These are phyloP conservation scores for Scolanthus callimorphus DNA, from an alignment of 92 coral and sea anemone species.

Conservation along the genomic window DNA sequence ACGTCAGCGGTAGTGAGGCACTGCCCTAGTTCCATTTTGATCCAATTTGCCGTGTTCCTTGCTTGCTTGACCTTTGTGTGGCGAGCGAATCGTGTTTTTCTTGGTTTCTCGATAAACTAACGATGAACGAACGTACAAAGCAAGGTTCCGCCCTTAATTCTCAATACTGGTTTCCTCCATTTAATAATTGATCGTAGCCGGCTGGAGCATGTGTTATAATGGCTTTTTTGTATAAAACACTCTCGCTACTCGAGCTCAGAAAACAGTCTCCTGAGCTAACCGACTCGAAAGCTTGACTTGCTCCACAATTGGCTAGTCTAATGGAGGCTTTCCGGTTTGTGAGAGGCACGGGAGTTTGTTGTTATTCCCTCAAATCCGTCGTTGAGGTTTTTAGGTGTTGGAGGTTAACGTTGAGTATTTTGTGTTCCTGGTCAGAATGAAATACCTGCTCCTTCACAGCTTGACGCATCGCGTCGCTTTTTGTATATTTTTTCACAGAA, in stretches of 20 bases:
- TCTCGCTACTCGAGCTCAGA: too few relatives aligned
- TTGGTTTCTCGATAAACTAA: not conserved
- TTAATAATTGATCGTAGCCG: conserved; percentile 3
- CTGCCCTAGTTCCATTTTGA: not conserved
- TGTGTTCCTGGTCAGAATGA: too few relatives aligned
- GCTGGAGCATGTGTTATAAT: not conserved
- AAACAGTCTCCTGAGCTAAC: too few relatives aligned
- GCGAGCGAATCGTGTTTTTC: not conserved
- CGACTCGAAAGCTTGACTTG: too few relatives aligned
- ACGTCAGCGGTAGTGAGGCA: not conserved
- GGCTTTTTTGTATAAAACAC: too few relatives aligned
- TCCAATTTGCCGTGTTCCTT: not conserved
- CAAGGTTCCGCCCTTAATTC: not conserved
- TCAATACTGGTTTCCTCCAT: not conserved
- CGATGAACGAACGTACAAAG: not conserved
- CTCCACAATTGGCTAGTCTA: too few relatives aligned
- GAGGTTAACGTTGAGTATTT: too few relatives aligned
- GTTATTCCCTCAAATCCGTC: too few relatives aligned
- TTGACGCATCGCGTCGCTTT: not conserved
- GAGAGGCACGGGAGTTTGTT: too few relatives aligned
- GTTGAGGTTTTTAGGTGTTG: too few relatives aligned
- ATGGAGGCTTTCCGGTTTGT: too few relatives aligned
- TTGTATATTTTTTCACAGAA: too few relatives aligned
- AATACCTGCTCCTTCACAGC: not conserved
- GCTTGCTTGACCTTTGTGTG: not conserved